Evolutionary conservation across 2,888 invertebrate species (phyloP).

Genomic region (Peribatodes rhomboidaria): DNA sequence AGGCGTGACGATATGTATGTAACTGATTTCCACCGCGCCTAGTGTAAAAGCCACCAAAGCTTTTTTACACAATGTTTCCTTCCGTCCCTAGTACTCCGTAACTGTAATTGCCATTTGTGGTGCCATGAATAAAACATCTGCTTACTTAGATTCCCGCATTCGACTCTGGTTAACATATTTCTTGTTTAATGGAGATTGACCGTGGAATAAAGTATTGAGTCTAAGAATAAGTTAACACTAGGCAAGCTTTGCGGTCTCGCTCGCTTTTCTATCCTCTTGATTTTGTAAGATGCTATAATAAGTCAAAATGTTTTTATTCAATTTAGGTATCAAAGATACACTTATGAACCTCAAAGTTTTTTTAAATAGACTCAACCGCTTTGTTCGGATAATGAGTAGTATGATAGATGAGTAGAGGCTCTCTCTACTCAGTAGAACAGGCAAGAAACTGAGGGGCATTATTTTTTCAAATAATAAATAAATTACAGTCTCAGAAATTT

Average conservation of each 20-base stretch:
- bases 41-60: constrained; percentile 46
- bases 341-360: no score
- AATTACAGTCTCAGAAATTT: no score
- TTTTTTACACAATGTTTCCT: constrained; percentile 56
- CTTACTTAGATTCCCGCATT: constrained; percentile 73
- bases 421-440: no score
- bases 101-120: constrained; percentile 77
- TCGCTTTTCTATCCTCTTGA: no score
- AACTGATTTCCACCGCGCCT: constrained; percentile 22
- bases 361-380: no score
- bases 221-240: constrained; percentile 42
- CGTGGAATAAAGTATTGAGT: constrained; percentile 58
- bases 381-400: no score
- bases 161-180: constrained; percentile 71
- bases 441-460: no score
- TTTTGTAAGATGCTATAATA: no score
- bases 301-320: neutral
- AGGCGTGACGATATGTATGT: no score
- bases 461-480: no score
- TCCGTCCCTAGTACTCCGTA: constrained; percentile 56
- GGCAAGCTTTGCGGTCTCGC: neutral
- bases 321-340: no score
- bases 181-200: constrained; percentile 68
- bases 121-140: constrained; percentile 78
- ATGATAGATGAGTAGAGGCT: no score